phyloP scores from a whole-genome alignment of 2,888 invertebrate genomes.

The Lasius platythorax region DNA sequence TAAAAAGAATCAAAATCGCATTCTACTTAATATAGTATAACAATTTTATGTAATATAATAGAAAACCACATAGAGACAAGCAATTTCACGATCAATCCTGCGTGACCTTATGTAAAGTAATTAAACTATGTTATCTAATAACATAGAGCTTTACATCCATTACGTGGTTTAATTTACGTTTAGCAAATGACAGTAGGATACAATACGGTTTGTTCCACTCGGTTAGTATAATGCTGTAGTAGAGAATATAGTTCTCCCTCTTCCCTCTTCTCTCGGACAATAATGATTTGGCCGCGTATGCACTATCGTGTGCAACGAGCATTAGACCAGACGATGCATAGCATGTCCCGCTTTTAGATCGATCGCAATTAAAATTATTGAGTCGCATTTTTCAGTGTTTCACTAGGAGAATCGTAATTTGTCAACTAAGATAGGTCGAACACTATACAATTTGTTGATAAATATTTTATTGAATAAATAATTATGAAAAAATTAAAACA shows the following conservation, averaged over 20 bases:
- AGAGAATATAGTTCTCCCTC: conserved; percentile 40
- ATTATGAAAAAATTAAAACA: neutral
- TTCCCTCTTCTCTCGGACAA: conserved; percentile 50
- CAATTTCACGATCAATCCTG: conserved; percentile 21
- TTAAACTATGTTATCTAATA: conserved; percentile 31
- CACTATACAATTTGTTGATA: neutral
- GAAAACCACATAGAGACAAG: neutral
- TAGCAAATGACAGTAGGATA: conserved; percentile 47
- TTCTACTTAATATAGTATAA: neutral
- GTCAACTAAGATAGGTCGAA: neutral
- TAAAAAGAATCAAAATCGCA: neutral
- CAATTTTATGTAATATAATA: neutral
- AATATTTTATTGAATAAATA: neutral
- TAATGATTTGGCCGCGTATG: conserved; percentile 64
- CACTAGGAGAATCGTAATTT: neutral
- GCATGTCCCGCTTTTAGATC: conserved; percentile 54
- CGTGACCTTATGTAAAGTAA: conserved; percentile 5
- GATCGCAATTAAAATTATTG: conserved; percentile 83
- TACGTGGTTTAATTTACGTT: conserved; percentile 42
- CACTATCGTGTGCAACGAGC: conserved; percentile 57
- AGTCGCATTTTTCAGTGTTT: conserved; percentile 75
- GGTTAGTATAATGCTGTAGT: conserved; percentile 10
- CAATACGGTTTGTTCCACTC: conserved; percentile 50
- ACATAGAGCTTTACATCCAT: conserved; percentile 22
- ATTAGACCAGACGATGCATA: conserved; percentile 63